phyloP scores from a whole-genome alignment of 2,113 vertebrate species.

The Nothobranchius kuhntae region DNA sequence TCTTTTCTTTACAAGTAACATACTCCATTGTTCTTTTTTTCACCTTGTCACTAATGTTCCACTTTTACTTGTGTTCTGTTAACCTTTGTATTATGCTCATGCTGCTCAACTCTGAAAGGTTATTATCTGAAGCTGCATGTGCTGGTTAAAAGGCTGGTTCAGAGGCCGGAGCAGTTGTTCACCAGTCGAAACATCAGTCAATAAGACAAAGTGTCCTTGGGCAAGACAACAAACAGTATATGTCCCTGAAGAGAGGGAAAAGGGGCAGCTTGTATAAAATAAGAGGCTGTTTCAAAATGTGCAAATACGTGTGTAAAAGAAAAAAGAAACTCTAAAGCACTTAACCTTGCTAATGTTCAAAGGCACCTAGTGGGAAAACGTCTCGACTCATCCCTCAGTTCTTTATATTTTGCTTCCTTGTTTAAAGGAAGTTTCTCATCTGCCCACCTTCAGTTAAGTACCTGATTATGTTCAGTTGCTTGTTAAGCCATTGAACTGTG shows the following conservation, averaged over 20 bases:
- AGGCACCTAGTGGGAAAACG: too few species aligned
- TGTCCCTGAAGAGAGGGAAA: background rate
- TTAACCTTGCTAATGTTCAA: too few species aligned
- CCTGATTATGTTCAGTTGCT: too few species aligned
- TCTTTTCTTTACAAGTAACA: background rate
- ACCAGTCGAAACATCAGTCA: background rate
- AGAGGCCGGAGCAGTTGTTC: too few species aligned
- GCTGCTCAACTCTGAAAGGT: background rate
- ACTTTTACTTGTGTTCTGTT: background rate
- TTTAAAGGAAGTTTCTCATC: too few species aligned
- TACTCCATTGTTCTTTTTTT: background rate
- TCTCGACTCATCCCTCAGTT: too few species aligned
- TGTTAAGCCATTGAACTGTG: too few species aligned
- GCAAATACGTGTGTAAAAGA: background rate
- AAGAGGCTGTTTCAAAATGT: background rate
- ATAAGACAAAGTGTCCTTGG: background rate
- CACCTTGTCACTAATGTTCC: background rate
- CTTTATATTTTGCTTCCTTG: too few species aligned
- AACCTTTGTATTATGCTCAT: too few species aligned
- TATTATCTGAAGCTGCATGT: background rate
- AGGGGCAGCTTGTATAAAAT: background rate
- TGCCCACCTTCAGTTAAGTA: too few species aligned
- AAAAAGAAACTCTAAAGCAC: too few species aligned
- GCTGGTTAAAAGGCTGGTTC: background rate
- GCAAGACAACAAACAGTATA: background rate